Evolutionary conservation across 2,797 vertebrate species (phyloP).

Genomic region (Botia kubotai): DNA sequence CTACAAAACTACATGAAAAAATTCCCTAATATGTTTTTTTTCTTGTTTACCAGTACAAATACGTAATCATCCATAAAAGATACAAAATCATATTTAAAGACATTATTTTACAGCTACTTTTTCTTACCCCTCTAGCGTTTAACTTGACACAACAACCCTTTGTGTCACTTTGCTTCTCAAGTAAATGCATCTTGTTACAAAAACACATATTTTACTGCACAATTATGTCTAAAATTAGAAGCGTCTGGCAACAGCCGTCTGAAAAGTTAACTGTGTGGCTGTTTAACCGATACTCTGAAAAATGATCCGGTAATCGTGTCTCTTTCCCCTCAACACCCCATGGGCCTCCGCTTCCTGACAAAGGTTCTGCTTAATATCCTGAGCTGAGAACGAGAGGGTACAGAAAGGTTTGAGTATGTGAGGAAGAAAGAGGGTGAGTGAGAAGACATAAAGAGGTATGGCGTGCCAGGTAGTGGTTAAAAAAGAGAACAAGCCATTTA

Average conservation of each 20-base stretch:
- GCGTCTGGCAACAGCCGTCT: constrained; percentile 1
- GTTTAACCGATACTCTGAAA: constrained; percentile 67
- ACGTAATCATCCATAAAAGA: too few relatives aligned
- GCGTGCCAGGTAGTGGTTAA: constrained; percentile 67
- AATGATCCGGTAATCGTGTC: constrained; percentile 76
- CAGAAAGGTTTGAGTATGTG: constrained; percentile 54
- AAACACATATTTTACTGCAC: too few relatives aligned
- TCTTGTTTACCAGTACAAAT: too few relatives aligned
- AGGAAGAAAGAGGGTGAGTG: constrained; percentile 1
- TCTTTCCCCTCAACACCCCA: constrained; percentile 62
- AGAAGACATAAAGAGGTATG: constrained; percentile 45
- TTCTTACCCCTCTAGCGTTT: too few relatives aligned
- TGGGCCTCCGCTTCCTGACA: constrained; percentile 78
- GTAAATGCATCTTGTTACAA: too few relatives aligned
- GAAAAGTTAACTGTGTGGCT: constrained; percentile 58
- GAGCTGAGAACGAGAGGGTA: constrained; percentile 54
- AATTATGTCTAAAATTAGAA: not conserved
- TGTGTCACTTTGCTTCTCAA: too few relatives aligned
- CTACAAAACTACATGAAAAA: too few relatives aligned
- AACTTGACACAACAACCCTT: too few relatives aligned
- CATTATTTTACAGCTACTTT: too few relatives aligned
- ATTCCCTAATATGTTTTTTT: too few relatives aligned
- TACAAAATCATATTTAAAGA: too few relatives aligned
- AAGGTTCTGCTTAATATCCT: constrained; percentile 83
- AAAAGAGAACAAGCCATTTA: constrained; percentile 56